phyloP scores from a whole-genome alignment of 2,797 vertebrate species.

The Cichlasoma orientale region DNA sequence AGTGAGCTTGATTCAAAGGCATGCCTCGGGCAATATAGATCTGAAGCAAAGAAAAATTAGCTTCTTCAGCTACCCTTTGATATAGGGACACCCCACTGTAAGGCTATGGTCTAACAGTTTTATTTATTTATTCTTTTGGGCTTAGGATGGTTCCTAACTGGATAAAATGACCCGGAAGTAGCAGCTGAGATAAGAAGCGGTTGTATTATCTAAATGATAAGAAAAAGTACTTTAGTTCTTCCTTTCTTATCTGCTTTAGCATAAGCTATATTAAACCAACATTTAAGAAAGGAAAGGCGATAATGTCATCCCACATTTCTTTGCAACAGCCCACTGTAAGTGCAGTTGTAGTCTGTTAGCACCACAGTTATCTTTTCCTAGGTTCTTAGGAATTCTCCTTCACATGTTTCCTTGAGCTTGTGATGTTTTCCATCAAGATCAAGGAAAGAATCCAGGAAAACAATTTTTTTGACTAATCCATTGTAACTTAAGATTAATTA shows the following conservation, averaged over 20 bases:
- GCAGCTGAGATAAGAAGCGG: neutral
- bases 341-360: neutral
- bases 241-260: neutral
- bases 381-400: too few relatives aligned
- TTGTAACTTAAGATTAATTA: neutral
- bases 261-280: neutral
- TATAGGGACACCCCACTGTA: slow-evolving; percentile 53
- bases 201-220: neutral
- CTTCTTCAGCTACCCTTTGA: slow-evolving; percentile 63
- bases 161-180: slow-evolving; percentile 5
- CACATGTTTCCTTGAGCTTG: too few relatives aligned
- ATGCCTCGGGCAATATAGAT: slow-evolving; percentile 56
- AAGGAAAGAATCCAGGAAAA: neutral
- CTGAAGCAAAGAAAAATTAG: slow-evolving; percentile 63
- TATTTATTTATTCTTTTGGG: neutral
- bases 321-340: neutral
- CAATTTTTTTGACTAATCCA: neutral
- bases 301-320: neutral
- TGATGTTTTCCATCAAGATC: too few relatives aligned
- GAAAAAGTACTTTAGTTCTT: neutral
- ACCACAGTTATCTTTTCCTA: neutral
- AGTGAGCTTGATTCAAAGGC: slow-evolving; percentile 60
- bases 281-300: neutral
- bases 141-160: neutral
- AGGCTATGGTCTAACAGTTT: neutral